Evolutionary conservation across 1,140 invertebrate genomes (phyloP), one percentile per base, ranked within the genome.

Genomic region (Apis cerana): DNA sequence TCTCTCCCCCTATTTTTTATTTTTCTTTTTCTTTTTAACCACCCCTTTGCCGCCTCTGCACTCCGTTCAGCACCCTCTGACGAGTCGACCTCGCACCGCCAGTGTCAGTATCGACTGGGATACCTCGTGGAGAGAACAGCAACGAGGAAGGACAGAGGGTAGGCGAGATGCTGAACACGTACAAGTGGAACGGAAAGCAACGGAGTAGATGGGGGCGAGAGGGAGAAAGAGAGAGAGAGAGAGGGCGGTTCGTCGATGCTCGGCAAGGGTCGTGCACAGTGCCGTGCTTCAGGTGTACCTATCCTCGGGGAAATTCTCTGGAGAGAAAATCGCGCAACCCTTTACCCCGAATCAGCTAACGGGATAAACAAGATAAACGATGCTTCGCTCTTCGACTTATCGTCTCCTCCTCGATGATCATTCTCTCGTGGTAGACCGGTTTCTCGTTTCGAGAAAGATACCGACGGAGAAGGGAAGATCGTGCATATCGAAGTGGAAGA

Each of bases 61-160:
- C 87, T 87, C 82, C 86, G 90, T 90, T 92, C 90, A 91, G 90
- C 91, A 92, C 91, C 91, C 92, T 92, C 92, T 93, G 91, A 92
- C 92, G 92, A 93, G 90, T 92, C 92, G 91, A 92, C 91, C 92
- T 92, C 92, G 90, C 91, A 92, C 91, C 90, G 89, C 74, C 89
- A 90, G 91, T 92, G 91, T 92, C 91, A 90, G 92, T 93, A 93
- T 93, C 92, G 92, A 92, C 92, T 93, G 90, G 92, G 92, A 82
- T 89, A 91, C 89, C 89, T 89, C 82, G 87, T 80, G 84, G 86
- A 82, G 70, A 75, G 86, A 83, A 82, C 76, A 74, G 84, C 75
- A 65, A 87, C 62, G 77, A 70, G 72, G 59, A 86, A 67, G 82
- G 83, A 52, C 75, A 74, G 76, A 85, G 84, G 77, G 79, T 52